These are phyloP conservation scores for Microctonus hyperodae DNA, from an alignment of 2,888 invertebrate species.

Conservation along the genomic window DNA sequence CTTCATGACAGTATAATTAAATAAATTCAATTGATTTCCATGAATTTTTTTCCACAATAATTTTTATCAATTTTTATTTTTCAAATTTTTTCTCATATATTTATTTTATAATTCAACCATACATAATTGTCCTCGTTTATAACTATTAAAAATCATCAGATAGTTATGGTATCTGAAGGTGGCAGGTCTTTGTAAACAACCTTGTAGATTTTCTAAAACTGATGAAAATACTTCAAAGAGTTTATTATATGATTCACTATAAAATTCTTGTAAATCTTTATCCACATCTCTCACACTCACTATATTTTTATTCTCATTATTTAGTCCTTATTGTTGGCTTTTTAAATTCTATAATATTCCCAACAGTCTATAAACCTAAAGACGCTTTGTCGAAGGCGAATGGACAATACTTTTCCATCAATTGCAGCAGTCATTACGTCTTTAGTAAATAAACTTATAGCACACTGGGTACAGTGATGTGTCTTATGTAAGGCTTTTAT, in stretches of 20 bases:
- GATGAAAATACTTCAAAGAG: too few species aligned
- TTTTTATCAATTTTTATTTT: too few species aligned
- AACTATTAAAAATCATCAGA: too few species aligned
- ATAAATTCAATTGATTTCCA: too few species aligned
- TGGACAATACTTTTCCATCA: constrained; percentile 14
- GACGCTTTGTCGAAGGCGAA: background rate
- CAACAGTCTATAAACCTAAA: background rate
- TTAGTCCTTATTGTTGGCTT: background rate
- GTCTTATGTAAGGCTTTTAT: constrained; percentile 31
- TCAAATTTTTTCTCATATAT: too few species aligned
- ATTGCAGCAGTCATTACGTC: background rate
- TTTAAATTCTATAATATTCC: background rate
- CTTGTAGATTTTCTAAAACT: too few species aligned
- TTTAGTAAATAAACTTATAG: background rate
- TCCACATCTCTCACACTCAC: background rate
- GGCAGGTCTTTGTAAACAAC: background rate
- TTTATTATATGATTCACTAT: too few species aligned
- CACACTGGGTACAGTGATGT: background rate
- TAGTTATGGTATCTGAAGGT: background rate
- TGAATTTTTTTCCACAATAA: too few species aligned
- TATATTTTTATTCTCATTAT: background rate
- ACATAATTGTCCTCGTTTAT: too few species aligned
- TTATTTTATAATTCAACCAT: too few species aligned
- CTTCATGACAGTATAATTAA: too few species aligned
- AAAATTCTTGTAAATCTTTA: background rate